phyloP scores from a whole-genome alignment of 2,113 vertebrate species.

The Bagarius yarrelli region DNA sequence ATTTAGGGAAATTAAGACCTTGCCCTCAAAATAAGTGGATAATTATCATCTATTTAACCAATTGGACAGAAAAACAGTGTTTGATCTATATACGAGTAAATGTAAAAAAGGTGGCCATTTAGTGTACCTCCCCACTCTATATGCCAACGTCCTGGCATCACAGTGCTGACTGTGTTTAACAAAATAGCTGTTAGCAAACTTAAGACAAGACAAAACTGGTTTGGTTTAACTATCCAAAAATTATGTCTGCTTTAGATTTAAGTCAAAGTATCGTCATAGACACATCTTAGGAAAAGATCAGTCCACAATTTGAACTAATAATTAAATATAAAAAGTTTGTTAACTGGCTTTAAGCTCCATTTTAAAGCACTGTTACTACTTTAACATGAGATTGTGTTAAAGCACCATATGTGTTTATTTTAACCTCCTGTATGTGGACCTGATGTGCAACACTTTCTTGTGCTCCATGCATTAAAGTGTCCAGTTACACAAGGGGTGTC shows the following conservation, averaged over 20 bases:
- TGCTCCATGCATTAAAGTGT: background rate
- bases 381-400: background rate
- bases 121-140: background rate
- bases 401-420: background rate
- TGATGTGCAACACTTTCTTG: slow-evolving; percentile 1
- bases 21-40: slow-evolving; percentile 19
- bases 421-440: background rate
- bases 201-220: background rate
- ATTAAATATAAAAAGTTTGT: background rate
- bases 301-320: background rate
- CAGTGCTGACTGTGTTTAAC: background rate
- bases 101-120: slow-evolving; percentile 11
- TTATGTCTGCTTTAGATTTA: background rate
- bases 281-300: background rate
- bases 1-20: background rate
- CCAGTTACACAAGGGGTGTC: too few relatives aligned
- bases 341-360: background rate
- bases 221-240: background rate
- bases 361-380: background rate
- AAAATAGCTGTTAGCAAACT: background rate
- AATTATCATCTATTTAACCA: slow-evolving; percentile 8
- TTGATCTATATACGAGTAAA: slow-evolving; percentile 26
- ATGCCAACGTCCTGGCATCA: background rate
- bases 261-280: too few relatives aligned
- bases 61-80: background rate